Evolutionary conservation across 2,888 invertebrate species (phyloP).

Genomic region (Andrena chrysosceles): DNA sequence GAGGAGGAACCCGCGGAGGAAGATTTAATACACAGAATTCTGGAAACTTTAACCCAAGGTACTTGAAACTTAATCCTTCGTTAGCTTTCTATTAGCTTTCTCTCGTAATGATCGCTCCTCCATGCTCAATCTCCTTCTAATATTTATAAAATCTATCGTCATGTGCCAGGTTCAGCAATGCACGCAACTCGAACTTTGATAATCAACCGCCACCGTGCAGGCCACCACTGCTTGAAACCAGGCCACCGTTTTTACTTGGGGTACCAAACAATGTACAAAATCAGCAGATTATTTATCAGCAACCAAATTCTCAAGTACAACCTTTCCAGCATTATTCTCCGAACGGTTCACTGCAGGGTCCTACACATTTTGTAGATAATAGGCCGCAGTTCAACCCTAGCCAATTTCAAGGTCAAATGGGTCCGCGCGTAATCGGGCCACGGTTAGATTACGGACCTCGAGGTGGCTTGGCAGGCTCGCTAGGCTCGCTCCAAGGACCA

Average conservation of each 20-base stretch:
- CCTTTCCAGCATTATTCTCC: slow-evolving; percentile 75
- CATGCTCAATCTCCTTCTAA: neutral
- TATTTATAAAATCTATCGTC: slow-evolving; percentile 12
- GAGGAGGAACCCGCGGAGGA: slow-evolving; percentile 73
- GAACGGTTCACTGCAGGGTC: slow-evolving; percentile 72
- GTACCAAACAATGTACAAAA: slow-evolving; percentile 71
- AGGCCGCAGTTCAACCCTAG: slow-evolving; percentile 73
- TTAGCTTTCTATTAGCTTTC: too few relatives aligned
- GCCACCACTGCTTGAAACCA: slow-evolving; percentile 76
- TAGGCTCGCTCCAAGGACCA: slow-evolving; percentile 62
- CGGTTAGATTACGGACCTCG: slow-evolving; percentile 76
- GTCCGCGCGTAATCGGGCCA: slow-evolving; percentile 67
- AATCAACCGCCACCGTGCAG: slow-evolving; percentile 72
- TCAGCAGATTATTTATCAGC: slow-evolving; percentile 76
- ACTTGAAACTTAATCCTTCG: slow-evolving; percentile 24
- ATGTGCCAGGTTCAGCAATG: slow-evolving; percentile 60
- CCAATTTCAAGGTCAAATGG: slow-evolving; percentile 76
- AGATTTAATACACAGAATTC: slow-evolving; percentile 74
- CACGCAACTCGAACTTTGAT: slow-evolving; percentile 66
- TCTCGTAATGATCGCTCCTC: neutral
- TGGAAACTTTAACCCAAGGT: slow-evolving; percentile 77
- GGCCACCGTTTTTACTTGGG: slow-evolving; percentile 75
- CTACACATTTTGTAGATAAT: slow-evolving; percentile 76
- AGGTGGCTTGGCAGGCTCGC: slow-evolving; percentile 54
- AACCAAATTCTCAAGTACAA: slow-evolving; percentile 69